These are phyloP conservation scores for Crepidodera aurea DNA, from an alignment of 2,888 invertebrate species.

Conservation along the genomic window DNA sequence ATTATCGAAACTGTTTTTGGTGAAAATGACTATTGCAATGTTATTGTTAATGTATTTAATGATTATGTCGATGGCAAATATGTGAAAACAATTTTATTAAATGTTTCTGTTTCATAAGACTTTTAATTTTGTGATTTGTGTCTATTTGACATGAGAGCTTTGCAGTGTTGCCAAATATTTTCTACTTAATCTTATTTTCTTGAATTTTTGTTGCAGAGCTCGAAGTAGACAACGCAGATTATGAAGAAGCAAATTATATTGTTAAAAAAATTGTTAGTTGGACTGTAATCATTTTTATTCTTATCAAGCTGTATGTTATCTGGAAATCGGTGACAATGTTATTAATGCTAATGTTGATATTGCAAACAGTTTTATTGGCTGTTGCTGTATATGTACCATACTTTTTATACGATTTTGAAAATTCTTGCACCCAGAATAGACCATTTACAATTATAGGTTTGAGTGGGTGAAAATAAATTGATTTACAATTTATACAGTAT, in stretches of 20 bases:
- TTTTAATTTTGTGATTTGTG: not conserved
- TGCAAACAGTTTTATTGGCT: conserved; percentile 1
- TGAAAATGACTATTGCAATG: conserved; percentile 13
- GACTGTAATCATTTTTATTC: conserved; percentile 31
- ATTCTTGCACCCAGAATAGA: not conserved
- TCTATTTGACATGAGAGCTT: too few species aligned
- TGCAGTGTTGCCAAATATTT: too few species aligned
- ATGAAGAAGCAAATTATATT: not conserved
- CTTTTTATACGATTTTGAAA: conserved; percentile 1
- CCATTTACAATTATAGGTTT: conserved; percentile 6
- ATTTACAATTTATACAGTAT: too few species aligned
- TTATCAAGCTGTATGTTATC: conserved; percentile 29
- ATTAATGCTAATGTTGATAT: not conserved
- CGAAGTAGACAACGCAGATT: not conserved
- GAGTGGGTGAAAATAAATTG: not conserved
- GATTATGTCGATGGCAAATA: conserved; percentile 1
- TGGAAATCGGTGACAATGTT: conserved; percentile 25
- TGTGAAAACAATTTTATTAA: not conserved
- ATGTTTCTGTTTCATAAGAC: not conserved
- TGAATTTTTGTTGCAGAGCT: conserved; percentile 1
- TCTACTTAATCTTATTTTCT: too few species aligned
- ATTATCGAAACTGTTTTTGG: conserved; percentile 7
- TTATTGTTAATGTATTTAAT: conserved; percentile 15
- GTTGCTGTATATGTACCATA: not conserved
- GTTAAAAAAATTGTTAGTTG: conserved; percentile 26